Conservation (phyloP, 2,888 invertebrate species). For the Neuroscelio doddi region DNA sequence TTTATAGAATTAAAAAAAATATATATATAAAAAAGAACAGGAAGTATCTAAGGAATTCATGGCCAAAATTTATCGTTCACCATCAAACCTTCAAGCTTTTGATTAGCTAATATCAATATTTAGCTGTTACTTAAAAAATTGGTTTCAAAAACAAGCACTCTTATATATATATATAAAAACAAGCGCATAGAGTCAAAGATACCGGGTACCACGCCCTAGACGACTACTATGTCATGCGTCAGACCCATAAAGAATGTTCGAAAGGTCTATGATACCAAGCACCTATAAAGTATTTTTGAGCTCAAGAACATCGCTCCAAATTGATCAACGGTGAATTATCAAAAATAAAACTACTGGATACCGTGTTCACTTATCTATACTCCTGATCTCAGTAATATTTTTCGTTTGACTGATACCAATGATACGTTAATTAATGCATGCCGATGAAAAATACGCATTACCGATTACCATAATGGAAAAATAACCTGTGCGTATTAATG, state of each 20-base stretch:
- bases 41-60: no score
- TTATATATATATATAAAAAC: background rate
- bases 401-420: constrained; percentile 9
- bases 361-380: no score
- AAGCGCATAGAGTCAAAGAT: background rate
- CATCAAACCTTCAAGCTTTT: constrained; percentile 10
- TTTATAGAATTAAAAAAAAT: no score
- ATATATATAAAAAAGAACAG: no score
- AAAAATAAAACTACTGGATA: no score
- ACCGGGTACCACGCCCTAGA: constrained; percentile 10
- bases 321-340: no score
- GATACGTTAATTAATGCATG: constrained; percentile 10
- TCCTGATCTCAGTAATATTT: constrained; percentile 8
- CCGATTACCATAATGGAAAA: no score
- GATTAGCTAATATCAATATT: background rate
- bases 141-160: no score
- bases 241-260: constrained; percentile 1
- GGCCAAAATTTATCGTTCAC: constrained; percentile 3
- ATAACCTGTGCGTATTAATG: no score
- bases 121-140: no score
- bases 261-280: constrained; percentile 1
- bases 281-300: no score
- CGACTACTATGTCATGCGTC: constrained; percentile 8
- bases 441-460: background rate
- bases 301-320: background rate